Percentiles rank a stretch among this genome's conserved stretches.
Conservation (phyloP, 1,140 invertebrate genomes). For the Drosophila funebris region DNA sequence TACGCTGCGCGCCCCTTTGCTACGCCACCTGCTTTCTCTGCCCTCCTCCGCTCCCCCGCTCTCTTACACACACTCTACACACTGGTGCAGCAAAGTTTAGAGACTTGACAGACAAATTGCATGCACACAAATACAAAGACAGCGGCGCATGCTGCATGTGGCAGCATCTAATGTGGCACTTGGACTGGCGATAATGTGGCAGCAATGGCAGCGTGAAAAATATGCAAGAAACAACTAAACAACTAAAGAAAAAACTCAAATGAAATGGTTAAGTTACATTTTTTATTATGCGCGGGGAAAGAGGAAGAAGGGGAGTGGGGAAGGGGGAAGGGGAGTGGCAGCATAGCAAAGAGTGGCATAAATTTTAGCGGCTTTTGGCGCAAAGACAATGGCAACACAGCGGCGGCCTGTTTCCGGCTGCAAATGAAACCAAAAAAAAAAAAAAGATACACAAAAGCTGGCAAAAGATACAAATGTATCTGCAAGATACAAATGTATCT, state of each 20-base stretch:
- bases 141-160: constrained; percentile 30
- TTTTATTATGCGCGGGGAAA: constrained; percentile 47
- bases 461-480: constrained; percentile 30
- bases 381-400: constrained; percentile 20
- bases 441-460: neutral
- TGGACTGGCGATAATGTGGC: constrained; percentile 15
- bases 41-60: neutral
- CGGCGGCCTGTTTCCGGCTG: constrained; percentile 29
- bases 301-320: neutral
- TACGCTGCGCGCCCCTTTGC: too few species aligned
- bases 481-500: constrained; percentile 5
- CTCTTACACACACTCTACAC: neutral
- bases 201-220: constrained; percentile 68
- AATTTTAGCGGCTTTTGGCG: constrained; percentile 56
- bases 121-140: constrained; percentile 23
- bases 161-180: constrained; percentile 39
- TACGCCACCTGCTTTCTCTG: too few species aligned
- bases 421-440: too few species aligned
- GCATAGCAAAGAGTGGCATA: constrained; percentile 42
- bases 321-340: neutral
- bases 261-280: constrained; percentile 69
- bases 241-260: constrained; percentile 38
- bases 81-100: neutral
- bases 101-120: constrained; percentile 66
- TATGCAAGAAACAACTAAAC: constrained; percentile 78